phyloP scores from a whole-genome alignment of 2,797 vertebrate genomes.

The Falco concolor region DNA sequence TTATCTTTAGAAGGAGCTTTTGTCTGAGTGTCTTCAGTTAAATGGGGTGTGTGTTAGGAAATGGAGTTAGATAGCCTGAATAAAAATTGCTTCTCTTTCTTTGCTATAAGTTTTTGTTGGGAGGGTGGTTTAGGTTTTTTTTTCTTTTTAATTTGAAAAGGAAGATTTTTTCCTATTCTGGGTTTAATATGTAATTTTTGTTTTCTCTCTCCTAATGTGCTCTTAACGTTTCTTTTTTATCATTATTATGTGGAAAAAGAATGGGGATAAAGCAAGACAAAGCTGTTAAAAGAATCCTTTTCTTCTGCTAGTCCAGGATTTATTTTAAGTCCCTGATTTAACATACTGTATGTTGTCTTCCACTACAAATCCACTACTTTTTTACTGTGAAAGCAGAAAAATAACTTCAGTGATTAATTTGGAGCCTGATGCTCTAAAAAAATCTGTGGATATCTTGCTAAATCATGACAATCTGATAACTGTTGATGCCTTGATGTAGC shows the following conservation, averaged over 20 bases:
- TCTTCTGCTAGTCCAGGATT: background rate
- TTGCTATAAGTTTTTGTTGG: background rate
- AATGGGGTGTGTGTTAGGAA: background rate
- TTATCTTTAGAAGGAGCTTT: conserved; percentile 16
- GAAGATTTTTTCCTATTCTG: background rate
- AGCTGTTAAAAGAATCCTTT: background rate
- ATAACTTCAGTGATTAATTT: background rate
- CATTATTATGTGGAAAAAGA: background rate
- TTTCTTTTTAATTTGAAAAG: background rate
- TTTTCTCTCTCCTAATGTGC: background rate
- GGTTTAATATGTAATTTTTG: background rate
- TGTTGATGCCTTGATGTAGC: background rate
- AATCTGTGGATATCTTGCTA: background rate
- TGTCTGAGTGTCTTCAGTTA: background rate
- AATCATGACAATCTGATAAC: background rate
- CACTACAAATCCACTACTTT: background rate
- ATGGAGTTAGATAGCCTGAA: background rate
- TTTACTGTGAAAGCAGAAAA: background rate
- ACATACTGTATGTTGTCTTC: background rate
- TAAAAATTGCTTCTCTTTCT: background rate
- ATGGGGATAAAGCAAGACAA: background rate
- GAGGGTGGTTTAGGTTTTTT: background rate
- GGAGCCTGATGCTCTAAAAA: background rate
- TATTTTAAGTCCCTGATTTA: background rate
- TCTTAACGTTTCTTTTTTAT: background rate